phyloP scores from a whole-genome alignment of 2,888 invertebrate species.

The Polietes domitor region DNA sequence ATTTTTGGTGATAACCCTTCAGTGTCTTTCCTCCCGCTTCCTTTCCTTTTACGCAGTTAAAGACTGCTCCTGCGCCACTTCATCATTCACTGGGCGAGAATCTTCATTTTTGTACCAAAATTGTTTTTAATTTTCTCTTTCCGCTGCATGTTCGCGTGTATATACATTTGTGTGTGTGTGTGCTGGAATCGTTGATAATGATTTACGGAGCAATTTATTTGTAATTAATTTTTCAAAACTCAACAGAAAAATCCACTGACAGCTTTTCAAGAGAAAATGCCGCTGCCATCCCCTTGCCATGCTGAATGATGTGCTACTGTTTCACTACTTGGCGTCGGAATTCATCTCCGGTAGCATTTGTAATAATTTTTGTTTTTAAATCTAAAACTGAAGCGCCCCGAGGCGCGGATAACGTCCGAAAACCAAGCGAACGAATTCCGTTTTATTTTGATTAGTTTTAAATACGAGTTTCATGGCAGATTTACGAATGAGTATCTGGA shows the following conservation, averaged over 20 bases:
- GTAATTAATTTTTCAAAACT: constrained; percentile 62
- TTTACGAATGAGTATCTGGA: too few species aligned
- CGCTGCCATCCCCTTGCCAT: constrained; percentile 25
- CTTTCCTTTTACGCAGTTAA: not conserved
- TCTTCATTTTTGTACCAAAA: constrained; percentile 34
- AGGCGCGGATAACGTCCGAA: constrained; percentile 54
- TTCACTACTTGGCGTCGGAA: constrained; percentile 16
- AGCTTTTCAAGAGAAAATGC: constrained; percentile 49
- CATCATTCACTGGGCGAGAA: not conserved
- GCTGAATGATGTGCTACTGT: constrained; percentile 46
- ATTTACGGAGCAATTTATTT: constrained; percentile 67
- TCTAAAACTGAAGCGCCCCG: constrained; percentile 46
- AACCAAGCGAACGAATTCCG: constrained; percentile 10
- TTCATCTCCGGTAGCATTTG: constrained; percentile 56
- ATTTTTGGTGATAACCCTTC: constrained; percentile 35
- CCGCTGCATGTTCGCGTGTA: constrained; percentile 2
- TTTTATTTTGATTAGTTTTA: constrained; percentile 40
- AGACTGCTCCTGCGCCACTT: not conserved
- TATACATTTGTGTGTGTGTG: not conserved
- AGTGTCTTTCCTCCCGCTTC: constrained; percentile 27
- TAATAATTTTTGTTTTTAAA: constrained; percentile 28
- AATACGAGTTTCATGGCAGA: constrained; percentile 20
- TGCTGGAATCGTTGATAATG: constrained; percentile 50
- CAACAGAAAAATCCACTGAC: constrained; percentile 21
- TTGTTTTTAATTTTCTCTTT: constrained; percentile 47